Conservation (phyloP, 2,888 invertebrate genomes). For the Pelosia muscerda region DNA sequence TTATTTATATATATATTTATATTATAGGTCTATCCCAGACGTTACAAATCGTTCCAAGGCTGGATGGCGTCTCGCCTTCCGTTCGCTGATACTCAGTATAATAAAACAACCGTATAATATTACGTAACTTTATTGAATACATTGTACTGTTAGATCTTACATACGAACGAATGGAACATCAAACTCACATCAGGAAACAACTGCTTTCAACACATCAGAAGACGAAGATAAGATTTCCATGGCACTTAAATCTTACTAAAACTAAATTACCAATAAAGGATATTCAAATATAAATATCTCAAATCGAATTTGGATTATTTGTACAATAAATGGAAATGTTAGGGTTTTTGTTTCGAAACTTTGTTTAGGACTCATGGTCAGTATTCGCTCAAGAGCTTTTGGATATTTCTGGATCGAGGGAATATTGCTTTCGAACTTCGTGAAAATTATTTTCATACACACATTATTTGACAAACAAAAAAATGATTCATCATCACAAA, state of each 20-base stretch:
- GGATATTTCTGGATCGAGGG: neutral
- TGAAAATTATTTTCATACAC: too few species aligned
- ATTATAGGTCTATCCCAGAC: too few species aligned
- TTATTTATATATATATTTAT: too few species aligned
- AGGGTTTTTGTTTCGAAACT: neutral
- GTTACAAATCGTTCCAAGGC: too few species aligned
- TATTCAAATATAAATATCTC: neutral
- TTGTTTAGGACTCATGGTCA: neutral
- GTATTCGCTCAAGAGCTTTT: constrained; percentile 1
- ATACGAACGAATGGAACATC: constrained; percentile 26
- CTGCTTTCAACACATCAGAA: neutral
- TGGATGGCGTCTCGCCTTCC: too few species aligned
- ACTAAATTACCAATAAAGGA: neutral
- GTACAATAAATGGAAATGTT: constrained; percentile 2
- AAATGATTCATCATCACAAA: too few species aligned
- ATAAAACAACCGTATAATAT: constrained; percentile 17
- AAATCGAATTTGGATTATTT: neutral
- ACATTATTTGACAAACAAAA: too few species aligned
- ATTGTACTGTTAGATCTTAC: constrained; percentile 42
- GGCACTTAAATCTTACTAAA: neutral
- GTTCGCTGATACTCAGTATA: neutral
- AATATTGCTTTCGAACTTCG: too few species aligned
- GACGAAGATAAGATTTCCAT: neutral
- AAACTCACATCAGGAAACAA: constrained; percentile 15
- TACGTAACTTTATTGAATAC: constrained; percentile 40